These are phyloP conservation scores for Mus spretus DNA, from an alignment of 2,797 vertebrate genomes.

Conservation along the genomic window DNA sequence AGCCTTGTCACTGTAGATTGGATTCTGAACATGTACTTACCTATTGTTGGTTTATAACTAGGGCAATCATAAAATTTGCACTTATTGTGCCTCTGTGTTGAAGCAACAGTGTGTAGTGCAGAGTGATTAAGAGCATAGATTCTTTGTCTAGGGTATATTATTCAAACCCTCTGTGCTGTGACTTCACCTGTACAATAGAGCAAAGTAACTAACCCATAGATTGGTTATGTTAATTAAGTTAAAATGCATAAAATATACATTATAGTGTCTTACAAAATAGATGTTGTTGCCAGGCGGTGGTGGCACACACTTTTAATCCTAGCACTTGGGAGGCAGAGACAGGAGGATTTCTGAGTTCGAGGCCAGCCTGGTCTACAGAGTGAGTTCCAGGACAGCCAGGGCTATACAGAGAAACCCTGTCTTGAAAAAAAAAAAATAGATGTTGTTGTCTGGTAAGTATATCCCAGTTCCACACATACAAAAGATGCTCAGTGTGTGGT, in stretches of 20 bases:
- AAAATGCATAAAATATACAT: conserved; percentile 1
- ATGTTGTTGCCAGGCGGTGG: not conserved
- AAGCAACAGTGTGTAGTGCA: not conserved
- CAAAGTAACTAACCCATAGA: not conserved
- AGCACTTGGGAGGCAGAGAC: too few relatives aligned
- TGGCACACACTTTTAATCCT: too few relatives aligned
- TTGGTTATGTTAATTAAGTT: conserved; percentile 43
- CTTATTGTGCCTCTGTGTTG: conserved; percentile 3
- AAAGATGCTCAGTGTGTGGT: conserved; percentile 20
- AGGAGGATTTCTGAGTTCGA: too few relatives aligned
- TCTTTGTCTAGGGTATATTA: conserved; percentile 50
- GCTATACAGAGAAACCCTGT: too few relatives aligned
- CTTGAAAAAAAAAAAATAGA: too few relatives aligned
- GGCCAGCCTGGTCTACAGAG: too few relatives aligned
- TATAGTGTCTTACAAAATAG: conserved; percentile 27
- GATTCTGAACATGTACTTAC: conserved; percentile 4
- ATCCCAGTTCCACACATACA: conserved; percentile 26
- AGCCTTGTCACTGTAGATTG: conserved; percentile 9
- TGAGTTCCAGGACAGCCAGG: too few relatives aligned
- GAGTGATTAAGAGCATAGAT: conserved; percentile 16
- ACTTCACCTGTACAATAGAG: conserved; percentile 41
- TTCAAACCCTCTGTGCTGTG: conserved; percentile 49
- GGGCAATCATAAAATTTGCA: not conserved
- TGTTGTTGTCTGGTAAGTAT: conserved; percentile 28
- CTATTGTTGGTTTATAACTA: conserved; percentile 22